Evolutionary conservation across 2,797 vertebrate genomes (phyloP), one percentile per base, ranked within the genome.

Genomic region (Etheostoma nigrum): DNA sequence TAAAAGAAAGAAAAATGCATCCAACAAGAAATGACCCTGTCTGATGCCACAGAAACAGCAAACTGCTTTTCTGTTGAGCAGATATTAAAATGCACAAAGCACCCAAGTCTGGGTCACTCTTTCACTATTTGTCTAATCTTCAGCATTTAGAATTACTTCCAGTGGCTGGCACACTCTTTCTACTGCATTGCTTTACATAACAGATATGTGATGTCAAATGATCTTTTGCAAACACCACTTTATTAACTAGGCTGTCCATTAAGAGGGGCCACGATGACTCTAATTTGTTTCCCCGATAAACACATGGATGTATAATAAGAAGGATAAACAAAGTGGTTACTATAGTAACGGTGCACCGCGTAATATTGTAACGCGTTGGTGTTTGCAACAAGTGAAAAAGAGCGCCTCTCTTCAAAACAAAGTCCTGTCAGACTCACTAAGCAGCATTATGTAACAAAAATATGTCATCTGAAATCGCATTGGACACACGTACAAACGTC

Each of bases 331-430:
- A 23, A 21, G 54, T 27, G 74, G 86, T 91, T 86, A 67, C 88
- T 79, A 88, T 91, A 88, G 91, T 76, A 79, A 93, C 88, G 69
- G 65, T 18, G 52, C 23, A 72, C 71, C 69, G 48, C 74, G 66
- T 77, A 67, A 77, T 63, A 62, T 59, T 60, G 30, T 88, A 89
- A 91, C 85, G 86, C 90, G 77, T 25, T 72, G 51, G 42, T 45
- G 78, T 82, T 82, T 67, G 83, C 91, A 90, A 92, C 93, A 93
- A 91, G 91, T 92, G 86, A 83, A 76, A 84, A 85, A 76, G 59
- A 79, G 88, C 85, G 88, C 76, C 74, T 81, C 79, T 78, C 76
- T 90, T 92, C 83, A 89, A 92, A 93, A 92, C 83, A 90, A 88
- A 63, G 62, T 78, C 57, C 86, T 88, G 89, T 92, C 93, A 94